A percentile compares a stretch with the other conserved stretches of the same genome.
These are phyloP conservation scores for Microtus oregoni DNA, from an alignment of 2,113 vertebrate species.

Conservation along the genomic window DNA sequence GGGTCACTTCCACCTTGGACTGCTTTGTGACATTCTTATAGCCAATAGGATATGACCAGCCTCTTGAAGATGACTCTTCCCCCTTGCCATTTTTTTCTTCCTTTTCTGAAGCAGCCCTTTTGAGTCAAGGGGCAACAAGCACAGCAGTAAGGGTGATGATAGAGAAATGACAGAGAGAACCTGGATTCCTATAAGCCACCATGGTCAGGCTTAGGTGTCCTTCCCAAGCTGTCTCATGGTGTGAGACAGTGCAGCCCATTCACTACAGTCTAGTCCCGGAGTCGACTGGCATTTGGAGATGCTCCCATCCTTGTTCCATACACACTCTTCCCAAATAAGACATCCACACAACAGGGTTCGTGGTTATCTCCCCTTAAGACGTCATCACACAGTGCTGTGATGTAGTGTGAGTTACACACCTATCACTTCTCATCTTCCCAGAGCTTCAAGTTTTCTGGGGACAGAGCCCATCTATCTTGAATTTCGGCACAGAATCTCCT, in stretches of 20 bases:
- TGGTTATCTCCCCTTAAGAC: neutral
- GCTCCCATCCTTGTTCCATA: neutral
- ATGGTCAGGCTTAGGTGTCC: neutral
- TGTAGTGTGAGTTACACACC: rapidly evolving
- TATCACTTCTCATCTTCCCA: neutral
- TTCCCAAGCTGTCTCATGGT: neutral
- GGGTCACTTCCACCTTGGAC: neutral
- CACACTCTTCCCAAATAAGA: neutral
- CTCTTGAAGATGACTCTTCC: neutral
- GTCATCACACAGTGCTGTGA: neutral
- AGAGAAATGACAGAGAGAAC: neutral
- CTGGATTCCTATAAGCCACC: neutral
- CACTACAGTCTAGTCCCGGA: neutral
- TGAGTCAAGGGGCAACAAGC: neutral
- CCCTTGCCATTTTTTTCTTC: neutral
- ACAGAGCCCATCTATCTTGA: neutral
- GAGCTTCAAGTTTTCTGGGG: neutral
- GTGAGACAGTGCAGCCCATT: neutral
- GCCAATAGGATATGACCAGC: neutral
- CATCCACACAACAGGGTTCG: neutral
- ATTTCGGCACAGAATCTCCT: neutral
- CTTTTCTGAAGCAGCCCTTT: neutral
- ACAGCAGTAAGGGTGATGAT: neutral
- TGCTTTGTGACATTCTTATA: neutral
- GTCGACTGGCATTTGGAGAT: neutral